These are phyloP conservation scores for Pseudoatta argentina DNA, from an alignment of 1,140 invertebrate genomes.

Conservation along the genomic window DNA sequence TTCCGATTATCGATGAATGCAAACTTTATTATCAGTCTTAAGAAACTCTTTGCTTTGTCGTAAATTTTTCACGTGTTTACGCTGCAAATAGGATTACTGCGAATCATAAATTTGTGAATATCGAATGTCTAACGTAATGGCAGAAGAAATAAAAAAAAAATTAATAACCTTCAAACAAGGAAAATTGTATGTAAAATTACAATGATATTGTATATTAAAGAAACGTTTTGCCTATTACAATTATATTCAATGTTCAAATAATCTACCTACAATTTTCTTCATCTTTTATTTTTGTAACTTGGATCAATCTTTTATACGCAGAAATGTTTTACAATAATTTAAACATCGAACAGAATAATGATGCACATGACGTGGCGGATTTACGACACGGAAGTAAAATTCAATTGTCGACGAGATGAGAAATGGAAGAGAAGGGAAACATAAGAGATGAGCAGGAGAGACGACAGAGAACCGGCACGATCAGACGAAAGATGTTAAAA, in stretches of 20 bases:
- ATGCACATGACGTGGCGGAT: conserved; percentile 1
- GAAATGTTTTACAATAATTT: background rate
- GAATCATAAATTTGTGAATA: background rate
- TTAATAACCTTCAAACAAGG: too few species aligned
- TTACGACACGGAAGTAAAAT: conserved; percentile 43
- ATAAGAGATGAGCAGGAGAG: conserved; percentile 46
- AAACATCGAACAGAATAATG: background rate
- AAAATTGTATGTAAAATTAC: background rate
- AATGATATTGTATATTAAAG: background rate
- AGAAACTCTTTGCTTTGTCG: background rate
- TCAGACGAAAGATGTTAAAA: conserved; percentile 77
- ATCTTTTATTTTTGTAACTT: background rate
- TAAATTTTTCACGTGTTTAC: background rate
- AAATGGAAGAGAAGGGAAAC: background rate
- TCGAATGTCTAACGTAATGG: background rate
- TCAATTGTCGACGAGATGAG: conserved; percentile 25
- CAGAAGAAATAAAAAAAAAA: background rate
- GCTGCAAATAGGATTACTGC: background rate
- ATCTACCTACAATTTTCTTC: background rate
- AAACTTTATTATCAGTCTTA: conserved; percentile 17
- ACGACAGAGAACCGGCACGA: conserved; percentile 52
- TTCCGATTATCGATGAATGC: conserved; percentile 14
- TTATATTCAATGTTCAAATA: background rate
- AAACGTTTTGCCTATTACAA: background rate
- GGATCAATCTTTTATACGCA: background rate